Conservation (phyloP, 1,140 invertebrate genomes). For the Caenorhabditis brenneri region DNA sequence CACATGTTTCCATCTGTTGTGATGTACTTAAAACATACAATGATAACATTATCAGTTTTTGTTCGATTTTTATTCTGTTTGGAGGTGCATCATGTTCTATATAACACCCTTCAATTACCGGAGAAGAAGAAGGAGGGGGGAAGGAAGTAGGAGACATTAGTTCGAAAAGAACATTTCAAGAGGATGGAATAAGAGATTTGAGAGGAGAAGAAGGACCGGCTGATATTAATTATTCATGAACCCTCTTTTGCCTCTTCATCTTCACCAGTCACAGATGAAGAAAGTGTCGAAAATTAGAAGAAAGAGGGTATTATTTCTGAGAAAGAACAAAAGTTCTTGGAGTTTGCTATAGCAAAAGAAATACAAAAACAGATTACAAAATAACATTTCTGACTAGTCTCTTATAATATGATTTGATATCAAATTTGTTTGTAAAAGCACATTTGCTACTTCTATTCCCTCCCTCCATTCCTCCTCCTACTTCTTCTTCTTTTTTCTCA, state of each 20-base stretch:
- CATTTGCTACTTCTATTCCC: no score
- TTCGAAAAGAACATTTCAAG: conserved; percentile 1
- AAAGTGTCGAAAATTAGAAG: neutral
- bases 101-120: neutral
- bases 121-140: neutral
- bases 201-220: conserved; percentile 10
- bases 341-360: neutral
- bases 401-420: no score
- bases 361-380: no score
- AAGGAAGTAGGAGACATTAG: neutral
- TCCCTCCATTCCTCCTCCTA: neutral
- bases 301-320: neutral
- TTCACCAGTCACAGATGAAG: conserved; percentile 22
- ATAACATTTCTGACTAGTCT: no score
- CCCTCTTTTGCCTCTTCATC: conserved; percentile 24
- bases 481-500: neutral
- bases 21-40: neutral
- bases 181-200: neutral
- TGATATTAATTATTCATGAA: conserved; percentile 42
- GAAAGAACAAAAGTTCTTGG: neutral
- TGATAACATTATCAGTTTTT: conserved; percentile 9
- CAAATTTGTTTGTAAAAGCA: no score
- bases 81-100: neutral
- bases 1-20: neutral
- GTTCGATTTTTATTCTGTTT: neutral